Base-by-base conservation (phyloP, 2,888 invertebrate species). In the Cyaniris semiargus region DNA sequence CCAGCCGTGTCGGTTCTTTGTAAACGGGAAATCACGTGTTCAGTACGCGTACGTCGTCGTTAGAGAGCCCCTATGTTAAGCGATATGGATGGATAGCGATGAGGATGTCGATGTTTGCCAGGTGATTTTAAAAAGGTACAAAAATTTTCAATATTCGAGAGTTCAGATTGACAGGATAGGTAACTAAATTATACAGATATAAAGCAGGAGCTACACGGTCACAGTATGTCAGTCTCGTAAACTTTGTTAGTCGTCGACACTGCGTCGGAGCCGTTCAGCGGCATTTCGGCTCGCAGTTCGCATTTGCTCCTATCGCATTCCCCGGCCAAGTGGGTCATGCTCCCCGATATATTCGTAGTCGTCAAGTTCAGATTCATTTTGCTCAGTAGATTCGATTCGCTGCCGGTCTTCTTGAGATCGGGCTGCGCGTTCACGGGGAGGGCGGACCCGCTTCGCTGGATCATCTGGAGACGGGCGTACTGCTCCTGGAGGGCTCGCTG, bases 151-250 rank as follows among this genome's bases (percentile, higher is more conserved):
- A 15, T 66, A 27, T 27, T 66, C 66, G 66, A 66, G 27, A 27
- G 5, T 66, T 66, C 23, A 13, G 23, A 60, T 60, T 18, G 23
- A 27, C 23, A 71, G 7, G 8, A 38, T 7, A 74, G 44, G 18
- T 74, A 76, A 77, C 78, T 79, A 81, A 81, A 80, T 83, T 82
- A 86, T 79, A 87, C 85, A 81, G 85, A 86, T 87, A 88, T 84
- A 84, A 84, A 83, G 83, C 84, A 82, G 84, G 83, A 84, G 82
- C 84, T 84, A 83, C 82, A 85, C 83, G 87, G 89, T 97, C 97
- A 98, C 95, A 98, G 97, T 94, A 98, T 98, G 90, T 98, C 98
- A 83, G 98, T 98, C 95, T 98, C 98, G 91, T 98, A 98, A 83
- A 97, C 96, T 92, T 97, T 97, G 86, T 95, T 97, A 76, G 96